phyloP scores from a whole-genome alignment of 1,140 invertebrate species.

The Aphaenogaster rudis region DNA sequence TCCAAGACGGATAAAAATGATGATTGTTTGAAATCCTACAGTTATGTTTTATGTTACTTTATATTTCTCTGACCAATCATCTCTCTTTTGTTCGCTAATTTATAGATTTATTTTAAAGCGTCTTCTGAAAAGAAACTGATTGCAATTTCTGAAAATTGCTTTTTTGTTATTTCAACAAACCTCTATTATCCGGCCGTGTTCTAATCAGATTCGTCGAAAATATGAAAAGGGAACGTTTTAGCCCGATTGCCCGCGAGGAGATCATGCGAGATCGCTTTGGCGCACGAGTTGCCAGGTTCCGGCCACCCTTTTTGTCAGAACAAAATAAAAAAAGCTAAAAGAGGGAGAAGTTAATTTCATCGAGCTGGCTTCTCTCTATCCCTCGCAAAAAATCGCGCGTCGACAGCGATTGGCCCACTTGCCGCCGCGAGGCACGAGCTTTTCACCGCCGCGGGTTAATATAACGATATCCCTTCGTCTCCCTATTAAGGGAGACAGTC shows the following conservation, averaged over 20 bases:
- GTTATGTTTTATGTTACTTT: background rate
- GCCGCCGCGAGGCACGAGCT: slow-evolving; percentile 36
- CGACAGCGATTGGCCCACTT: slow-evolving; percentile 47
- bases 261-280: slow-evolving; percentile 34
- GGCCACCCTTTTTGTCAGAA: background rate
- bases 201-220: slow-evolving; percentile 24
- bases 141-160: slow-evolving; percentile 22
- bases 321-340: slow-evolving; percentile 18
- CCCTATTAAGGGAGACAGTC: slow-evolving; percentile 41
- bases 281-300: background rate
- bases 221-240: slow-evolving; percentile 16
- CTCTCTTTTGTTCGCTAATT: background rate
- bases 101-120: background rate
- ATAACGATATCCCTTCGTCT: slow-evolving; percentile 20
- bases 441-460: slow-evolving; percentile 60
- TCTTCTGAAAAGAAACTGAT: background rate
- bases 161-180: slow-evolving; percentile 10
- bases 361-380: background rate
- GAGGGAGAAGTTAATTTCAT: slow-evolving; percentile 47
- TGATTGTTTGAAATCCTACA: background rate
- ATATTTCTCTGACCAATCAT: background rate
- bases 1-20: background rate
- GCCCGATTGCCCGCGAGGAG: slow-evolving; percentile 10
- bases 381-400: slow-evolving; percentile 40
- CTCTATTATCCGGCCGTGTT: background rate